Evolutionary conservation across 2,888 invertebrate species (phyloP), one percentile per base, ranked within the genome.

Genomic region (Pristionchus japonicus): DNA sequence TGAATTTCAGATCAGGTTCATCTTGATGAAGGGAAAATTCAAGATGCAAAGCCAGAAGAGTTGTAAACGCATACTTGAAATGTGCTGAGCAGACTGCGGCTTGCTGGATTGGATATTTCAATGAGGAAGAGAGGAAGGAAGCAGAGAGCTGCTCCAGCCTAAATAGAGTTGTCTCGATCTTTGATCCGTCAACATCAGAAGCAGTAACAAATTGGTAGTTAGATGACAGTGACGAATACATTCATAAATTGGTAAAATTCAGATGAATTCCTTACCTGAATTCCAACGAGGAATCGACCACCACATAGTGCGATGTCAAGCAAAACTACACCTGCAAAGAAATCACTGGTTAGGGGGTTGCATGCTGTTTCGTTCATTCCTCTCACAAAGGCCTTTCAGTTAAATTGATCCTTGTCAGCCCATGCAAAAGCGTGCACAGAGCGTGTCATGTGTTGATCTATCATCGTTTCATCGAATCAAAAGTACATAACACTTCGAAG

Each of bases 121-220:
- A 92, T 91, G n/a, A 93, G 91, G 88, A 93, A 94, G 49, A 94
- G 89, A 0, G 94, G 94, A 47, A 94, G 90, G n/a, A 94, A 89
- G 88, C 93, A 93, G 31, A 94, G 89, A 37, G 93, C 91, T 34
- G 91, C 90, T 31, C 92, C 90, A 70, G 61, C 87, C 57, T 74
- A 52, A 27, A 47, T 64, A 74, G n/a, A n/a, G n/a, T n/a, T n/a
- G n/a, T n/a, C n/a, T n/a, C n/a, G n/a, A n/a, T n/a, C n/a, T n/a
- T n/a, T n/a, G n/a, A n/a, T n/a, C n/a, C n/a, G n/a, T n/a, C n/a
- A n/a, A n/a, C n/a, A n/a, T n/a, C n/a, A n/a, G n/a, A n/a, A n/a
- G n/a, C n/a, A n/a, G n/a, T n/a, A n/a, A n/a, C n/a, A 88, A 7
- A 47, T 52, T 3, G 40, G 23, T 23, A n/a, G 13, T 13, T 15